phyloP scores from a whole-genome alignment of 2,888 invertebrate species.

The Tyria jacobaeae region DNA sequence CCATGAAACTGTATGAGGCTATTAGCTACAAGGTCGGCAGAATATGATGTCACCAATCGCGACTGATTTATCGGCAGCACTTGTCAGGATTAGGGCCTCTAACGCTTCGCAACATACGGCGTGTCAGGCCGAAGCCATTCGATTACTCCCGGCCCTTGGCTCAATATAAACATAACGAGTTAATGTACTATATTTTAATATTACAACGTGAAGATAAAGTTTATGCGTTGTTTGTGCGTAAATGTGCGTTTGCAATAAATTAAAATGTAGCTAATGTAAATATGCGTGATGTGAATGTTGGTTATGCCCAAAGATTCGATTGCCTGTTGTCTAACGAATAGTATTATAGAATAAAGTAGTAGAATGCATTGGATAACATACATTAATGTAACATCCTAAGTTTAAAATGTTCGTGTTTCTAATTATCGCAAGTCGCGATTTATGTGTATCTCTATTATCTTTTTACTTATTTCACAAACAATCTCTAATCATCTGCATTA shows the following conservation, averaged over 20 bases:
- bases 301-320: slow-evolving; percentile 1
- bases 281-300: slow-evolving; percentile 9
- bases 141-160: slow-evolving; percentile 35
- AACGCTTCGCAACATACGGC: slow-evolving; percentile 10
- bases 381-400: too few species aligned
- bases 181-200: slow-evolving; percentile 50
- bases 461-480: not conserved
- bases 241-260: slow-evolving; percentile 47
- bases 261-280: slow-evolving; percentile 21
- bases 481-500: not conserved
- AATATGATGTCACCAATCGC: slow-evolving; percentile 81
- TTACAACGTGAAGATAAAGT: slow-evolving; percentile 53
- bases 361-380: not conserved
- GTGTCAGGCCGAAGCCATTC: slow-evolving; percentile 4
- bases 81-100: slow-evolving; percentile 72
- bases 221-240: too few species aligned
- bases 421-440: not conserved
- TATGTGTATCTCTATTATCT: not conserved
- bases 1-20: slow-evolving; percentile 72
- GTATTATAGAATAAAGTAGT: not conserved
- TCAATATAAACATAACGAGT: slow-evolving; percentile 49
- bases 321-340: not conserved
- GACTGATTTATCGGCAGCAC: slow-evolving; percentile 76
- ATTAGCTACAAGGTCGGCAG: slow-evolving; percentile 78
- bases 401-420: not conserved